Conservation (phyloP, 2,113 vertebrate genomes). For the Macroglossus sobrinus region DNA sequence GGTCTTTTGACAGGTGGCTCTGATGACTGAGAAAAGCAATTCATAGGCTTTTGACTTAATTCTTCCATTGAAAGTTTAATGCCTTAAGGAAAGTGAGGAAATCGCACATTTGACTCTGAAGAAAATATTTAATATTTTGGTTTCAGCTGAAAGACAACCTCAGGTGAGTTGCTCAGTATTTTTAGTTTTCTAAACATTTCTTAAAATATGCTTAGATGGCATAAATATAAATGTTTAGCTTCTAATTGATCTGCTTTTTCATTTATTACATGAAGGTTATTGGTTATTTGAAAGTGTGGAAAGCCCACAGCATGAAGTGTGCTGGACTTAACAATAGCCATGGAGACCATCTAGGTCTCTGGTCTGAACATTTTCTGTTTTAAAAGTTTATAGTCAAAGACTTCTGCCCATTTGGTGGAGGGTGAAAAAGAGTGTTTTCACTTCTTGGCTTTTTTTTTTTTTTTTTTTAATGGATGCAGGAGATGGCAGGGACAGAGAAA, state of each 20-base stretch:
- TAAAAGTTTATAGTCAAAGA: not conserved
- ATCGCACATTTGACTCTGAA: not conserved
- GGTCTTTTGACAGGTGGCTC: conserved; percentile 30
- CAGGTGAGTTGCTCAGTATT: not conserved
- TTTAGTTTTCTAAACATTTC: not conserved
- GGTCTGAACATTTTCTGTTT: not conserved
- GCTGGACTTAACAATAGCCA: not conserved
- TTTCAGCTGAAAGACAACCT: not conserved
- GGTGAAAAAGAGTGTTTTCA: not conserved
- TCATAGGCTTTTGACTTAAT: not conserved
- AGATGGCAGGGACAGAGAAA: not conserved
- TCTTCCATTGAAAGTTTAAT: not conserved
- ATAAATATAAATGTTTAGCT: not conserved
- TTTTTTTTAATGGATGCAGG: not conserved
- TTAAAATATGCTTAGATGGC: not conserved
- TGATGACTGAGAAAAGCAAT: not conserved
- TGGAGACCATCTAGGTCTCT: not conserved
- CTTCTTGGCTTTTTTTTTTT: not conserved
- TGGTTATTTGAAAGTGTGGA: not conserved
- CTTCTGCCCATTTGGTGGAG: not conserved
- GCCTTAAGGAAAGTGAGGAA: conserved; percentile 9
- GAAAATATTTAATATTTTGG: not conserved
- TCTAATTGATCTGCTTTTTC: not conserved
- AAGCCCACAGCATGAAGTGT: not conserved
- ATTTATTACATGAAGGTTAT: not conserved